phyloP scores from a whole-genome alignment of 2,888 invertebrate genomes.

The Saturnia japonica region DNA sequence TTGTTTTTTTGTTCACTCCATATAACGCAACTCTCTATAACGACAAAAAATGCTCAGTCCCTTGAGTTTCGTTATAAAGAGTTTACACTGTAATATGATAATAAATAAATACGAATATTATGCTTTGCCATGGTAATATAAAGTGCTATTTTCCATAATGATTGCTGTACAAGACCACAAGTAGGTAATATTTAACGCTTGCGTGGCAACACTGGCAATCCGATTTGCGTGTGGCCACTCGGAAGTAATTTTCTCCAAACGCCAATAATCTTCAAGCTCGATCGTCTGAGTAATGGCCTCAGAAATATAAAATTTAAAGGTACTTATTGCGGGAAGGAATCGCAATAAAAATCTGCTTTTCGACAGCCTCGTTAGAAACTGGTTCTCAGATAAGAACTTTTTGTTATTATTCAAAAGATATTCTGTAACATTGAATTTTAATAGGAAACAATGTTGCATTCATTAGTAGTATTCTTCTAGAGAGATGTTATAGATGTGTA shows the following conservation, averaged over 20 bases:
- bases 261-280: constrained; percentile 50
- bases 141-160: constrained; percentile 1
- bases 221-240: constrained; percentile 56
- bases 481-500: too few species aligned
- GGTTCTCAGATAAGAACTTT: not conserved
- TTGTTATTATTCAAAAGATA: not conserved
- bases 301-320: constrained; percentile 51
- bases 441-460: not conserved
- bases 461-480: not conserved
- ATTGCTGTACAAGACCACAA: constrained; percentile 3
- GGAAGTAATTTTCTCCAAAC: constrained; percentile 60
- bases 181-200: constrained; percentile 29
- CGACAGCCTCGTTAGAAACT: constrained; percentile 7
- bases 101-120: not conserved
- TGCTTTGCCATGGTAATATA: not conserved
- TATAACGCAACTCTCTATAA: too few species aligned
- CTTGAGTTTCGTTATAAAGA: too few species aligned
- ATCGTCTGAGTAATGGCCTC: constrained; percentile 48
- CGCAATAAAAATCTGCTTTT: constrained; percentile 31
- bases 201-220: constrained; percentile 32
- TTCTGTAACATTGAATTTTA: not conserved
- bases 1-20: too few species aligned
- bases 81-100: too few species aligned
- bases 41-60: too few species aligned
- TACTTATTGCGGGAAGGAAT: constrained; percentile 32